Base-by-base conservation (phyloP, 2,113 vertebrate species). In the Otus sunia region DNA sequence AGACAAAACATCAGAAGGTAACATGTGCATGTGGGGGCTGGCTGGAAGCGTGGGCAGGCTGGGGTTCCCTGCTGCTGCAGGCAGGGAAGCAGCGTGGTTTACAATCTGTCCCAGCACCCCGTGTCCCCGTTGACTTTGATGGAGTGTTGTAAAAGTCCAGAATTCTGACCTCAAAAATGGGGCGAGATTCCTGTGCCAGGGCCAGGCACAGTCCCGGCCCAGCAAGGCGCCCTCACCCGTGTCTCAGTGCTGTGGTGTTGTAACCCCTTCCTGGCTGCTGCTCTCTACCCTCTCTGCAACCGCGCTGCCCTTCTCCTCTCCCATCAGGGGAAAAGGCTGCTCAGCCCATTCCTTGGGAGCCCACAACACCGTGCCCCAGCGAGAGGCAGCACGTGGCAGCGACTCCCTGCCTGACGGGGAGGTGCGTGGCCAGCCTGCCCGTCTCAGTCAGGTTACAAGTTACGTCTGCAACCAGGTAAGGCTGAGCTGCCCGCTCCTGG, bases 401-500 rank as follows among this genome's bases (percentile, higher is more conserved):
- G 0, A 94, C 89, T 32, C 95, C 93, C 7, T 60, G n/a, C 17
- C n/a, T 9, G 12, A 15, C 12, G 0, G 17, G n/a, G 15, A 41
- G 10, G 39, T 11, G 63, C n/a, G 34, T 67, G 37, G 6, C 50
- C 37, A 45, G 50, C 52, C 85, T 96, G 27, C 96, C 96, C 1
- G 0, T 3, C 29, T 86, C 97, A 1, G 47, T 98, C 95, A 98
- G 98, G 79, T n/a, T 98, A 3, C 98, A 94, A 53, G 60, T 98
- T 2, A 85, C 92, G 0, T 73, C 97, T 2, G 59, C 94, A 4
- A 53, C 93, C 41, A 97, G 98, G 98, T 98, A 93, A 97, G 97
- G 59, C 47, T 12, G 62, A 90, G 58, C 27, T 23, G 37, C 52
- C 21, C 2, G 5, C 26, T 34, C 23, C 63, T 20, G 26, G 47